Evolutionary conservation across 2,888 invertebrate species (phyloP), one percentile per base, ranked within the genome.

Genomic region (Zootermopsis nevadensis): DNA sequence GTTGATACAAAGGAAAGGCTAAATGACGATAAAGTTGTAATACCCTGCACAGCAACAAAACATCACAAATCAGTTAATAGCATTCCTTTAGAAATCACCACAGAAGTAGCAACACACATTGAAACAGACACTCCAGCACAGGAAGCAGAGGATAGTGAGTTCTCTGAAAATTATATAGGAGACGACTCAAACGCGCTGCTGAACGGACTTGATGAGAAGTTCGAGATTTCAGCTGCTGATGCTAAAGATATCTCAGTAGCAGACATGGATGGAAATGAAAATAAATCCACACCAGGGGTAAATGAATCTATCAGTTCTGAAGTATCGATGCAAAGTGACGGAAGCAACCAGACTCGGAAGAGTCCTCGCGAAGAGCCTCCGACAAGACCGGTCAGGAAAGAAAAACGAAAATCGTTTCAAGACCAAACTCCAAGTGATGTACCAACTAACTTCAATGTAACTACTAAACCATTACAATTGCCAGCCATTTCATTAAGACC

Each of bases 401-500:
- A 69, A 69, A 69, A 69, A 31, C 24, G 12, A 31, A 69, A 69
- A 69, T 69, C 69, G 10, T 35, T 15, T 60, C 48, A 4, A 48
- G 19, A 48, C 48, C 60, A n/a, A 27, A 60, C 7, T 69, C 69
- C 27, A 30, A 66, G 66, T 60, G 60, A 60, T 60, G 38, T 12
- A 38, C n/a, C 42, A 38, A 24, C n/a, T 38, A n/a, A 35, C 10
- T 12, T n/a, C 7, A 35, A 19, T 4, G 24, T 74, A 3, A 27
- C n/a, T 74, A n/a, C 38, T 3, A n/a, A 35, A 38, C n/a, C n/a
- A 42, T 33, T 38, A 35, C 19, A 74, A 38, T 24, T 74, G 12
- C 38, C 35, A 24, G 19, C 66, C 15, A 38, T 79, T 66, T 79
- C 79, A n/a, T 38, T 79, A 22, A 24, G 79, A 66, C 79, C 79